Evolutionary conservation across 2,797 vertebrate genomes (phyloP).

Genomic region (Sebastolobus altivelis): DNA sequence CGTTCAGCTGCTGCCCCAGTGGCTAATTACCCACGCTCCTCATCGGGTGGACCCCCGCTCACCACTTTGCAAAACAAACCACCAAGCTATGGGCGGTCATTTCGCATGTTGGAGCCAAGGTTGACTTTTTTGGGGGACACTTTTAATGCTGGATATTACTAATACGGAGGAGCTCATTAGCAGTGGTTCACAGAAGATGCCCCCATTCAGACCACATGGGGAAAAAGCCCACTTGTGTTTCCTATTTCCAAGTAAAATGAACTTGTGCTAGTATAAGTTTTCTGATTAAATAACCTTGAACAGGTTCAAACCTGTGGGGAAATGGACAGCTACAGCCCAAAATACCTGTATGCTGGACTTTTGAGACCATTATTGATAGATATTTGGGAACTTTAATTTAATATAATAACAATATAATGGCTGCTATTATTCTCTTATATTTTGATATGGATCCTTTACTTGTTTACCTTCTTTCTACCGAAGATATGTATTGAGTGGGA

Average conservation of each 20-base stretch:
- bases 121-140: constrained; percentile 7
- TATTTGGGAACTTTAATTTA: background rate
- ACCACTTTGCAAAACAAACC: constrained; percentile 52
- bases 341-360: background rate
- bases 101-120: constrained; percentile 16
- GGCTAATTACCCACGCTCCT: constrained; percentile 75
- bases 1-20: constrained; percentile 67
- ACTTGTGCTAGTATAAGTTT: background rate
- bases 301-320: background rate
- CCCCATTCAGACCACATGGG: background rate
- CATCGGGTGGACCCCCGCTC: constrained; percentile 39
- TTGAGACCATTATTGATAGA: background rate
- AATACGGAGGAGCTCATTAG: constrained; percentile 21
- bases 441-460: no score
- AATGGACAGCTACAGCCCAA: background rate
- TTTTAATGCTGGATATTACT: constrained; percentile 24
- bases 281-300: background rate
- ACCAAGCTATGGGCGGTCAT: constrained; percentile 35
- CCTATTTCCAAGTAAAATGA: background rate
- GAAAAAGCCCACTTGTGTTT: background rate
- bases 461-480: no score
- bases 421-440: background rate
- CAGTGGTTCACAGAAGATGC: background rate
- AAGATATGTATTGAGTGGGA: no score
- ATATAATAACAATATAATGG: background rate